Percentiles rank a stretch among this genome's conserved stretches.
Evolutionary conservation across 1,140 invertebrate species (phyloP).

Genomic region (Meteorus sp.): DNA sequence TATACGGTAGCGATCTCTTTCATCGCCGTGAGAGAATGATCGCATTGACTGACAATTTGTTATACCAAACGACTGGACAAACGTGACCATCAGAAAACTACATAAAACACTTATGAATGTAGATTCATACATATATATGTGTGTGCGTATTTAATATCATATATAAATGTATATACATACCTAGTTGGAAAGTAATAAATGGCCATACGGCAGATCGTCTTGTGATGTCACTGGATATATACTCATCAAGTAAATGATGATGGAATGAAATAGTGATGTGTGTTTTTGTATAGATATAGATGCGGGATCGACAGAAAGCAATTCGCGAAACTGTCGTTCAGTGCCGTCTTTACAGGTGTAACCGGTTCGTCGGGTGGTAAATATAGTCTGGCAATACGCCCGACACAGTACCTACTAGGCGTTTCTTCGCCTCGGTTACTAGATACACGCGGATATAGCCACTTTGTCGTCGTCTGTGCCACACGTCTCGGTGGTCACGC

Average conservation of each 20-base stretch:
- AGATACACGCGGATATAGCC: constrained; percentile 27
- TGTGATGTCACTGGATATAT: too few species aligned
- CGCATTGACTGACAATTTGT: too few species aligned
- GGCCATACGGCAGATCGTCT: too few species aligned
- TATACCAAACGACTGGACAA: too few species aligned
- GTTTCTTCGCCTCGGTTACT: constrained; percentile 33
- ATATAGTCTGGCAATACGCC: constrained; percentile 51
- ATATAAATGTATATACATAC: too few species aligned
- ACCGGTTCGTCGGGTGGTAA: constrained; percentile 45
- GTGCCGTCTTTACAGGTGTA: constrained; percentile 40
- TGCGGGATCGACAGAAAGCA: constrained; percentile 11
- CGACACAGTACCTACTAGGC: constrained; percentile 39
- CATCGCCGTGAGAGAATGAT: not conserved
- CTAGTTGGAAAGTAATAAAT: too few species aligned
- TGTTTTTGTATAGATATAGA: not conserved
- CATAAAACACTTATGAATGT: too few species aligned
- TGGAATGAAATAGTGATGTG: too few species aligned
- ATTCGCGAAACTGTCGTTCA: constrained; percentile 16
- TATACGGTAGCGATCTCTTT: not conserved
- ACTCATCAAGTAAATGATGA: too few species aligned
- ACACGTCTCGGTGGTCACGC: constrained; percentile 19
- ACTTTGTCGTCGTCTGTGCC: constrained; percentile 11
- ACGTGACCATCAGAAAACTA: too few species aligned
- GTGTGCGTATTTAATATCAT: too few species aligned
- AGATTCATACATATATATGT: too few species aligned